These are phyloP conservation scores for Carassius carassius DNA, from an alignment of 2,113 vertebrate genomes.

Conservation along the genomic window DNA sequence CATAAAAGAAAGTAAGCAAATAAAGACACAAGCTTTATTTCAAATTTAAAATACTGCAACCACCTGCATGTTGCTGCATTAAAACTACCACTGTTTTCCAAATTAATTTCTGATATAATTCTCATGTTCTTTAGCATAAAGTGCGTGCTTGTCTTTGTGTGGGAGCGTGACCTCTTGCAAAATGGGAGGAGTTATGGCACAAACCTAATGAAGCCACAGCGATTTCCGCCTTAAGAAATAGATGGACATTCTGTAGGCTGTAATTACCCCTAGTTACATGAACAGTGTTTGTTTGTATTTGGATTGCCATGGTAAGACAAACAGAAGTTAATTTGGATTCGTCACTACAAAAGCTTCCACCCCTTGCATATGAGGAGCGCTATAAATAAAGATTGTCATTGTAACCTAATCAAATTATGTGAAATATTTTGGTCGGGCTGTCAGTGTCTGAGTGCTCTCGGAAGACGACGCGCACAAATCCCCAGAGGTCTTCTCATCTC, in stretches of 20 bases:
- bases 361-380: constrained; percentile 66
- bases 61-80: not conserved
- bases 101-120: constrained; percentile 62
- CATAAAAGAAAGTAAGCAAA: not conserved
- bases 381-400: constrained; percentile 81
- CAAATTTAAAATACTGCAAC: not conserved
- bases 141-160: constrained; percentile 38
- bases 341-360: constrained; percentile 54
- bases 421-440: constrained; percentile 73
- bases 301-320: constrained; percentile 57
- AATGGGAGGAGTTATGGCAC: constrained; percentile 65
- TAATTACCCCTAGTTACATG: constrained; percentile 69
- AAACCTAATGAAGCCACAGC: constrained; percentile 66
- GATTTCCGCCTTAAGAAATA: constrained; percentile 56
- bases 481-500: constrained; percentile 77
- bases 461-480: constrained; percentile 71
- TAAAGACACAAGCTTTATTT: not conserved
- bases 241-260: constrained; percentile 66
- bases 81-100: not conserved
- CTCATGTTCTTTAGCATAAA: constrained; percentile 63
- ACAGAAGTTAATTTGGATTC: constrained; percentile 66
- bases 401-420: constrained; percentile 80
- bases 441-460: constrained; percentile 69
- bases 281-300: constrained; percentile 66
- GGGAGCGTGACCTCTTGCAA: constrained; percentile 57